Evolutionary conservation across 1,140 invertebrate species (phyloP).

Genomic region (Nephila pilipes): DNA sequence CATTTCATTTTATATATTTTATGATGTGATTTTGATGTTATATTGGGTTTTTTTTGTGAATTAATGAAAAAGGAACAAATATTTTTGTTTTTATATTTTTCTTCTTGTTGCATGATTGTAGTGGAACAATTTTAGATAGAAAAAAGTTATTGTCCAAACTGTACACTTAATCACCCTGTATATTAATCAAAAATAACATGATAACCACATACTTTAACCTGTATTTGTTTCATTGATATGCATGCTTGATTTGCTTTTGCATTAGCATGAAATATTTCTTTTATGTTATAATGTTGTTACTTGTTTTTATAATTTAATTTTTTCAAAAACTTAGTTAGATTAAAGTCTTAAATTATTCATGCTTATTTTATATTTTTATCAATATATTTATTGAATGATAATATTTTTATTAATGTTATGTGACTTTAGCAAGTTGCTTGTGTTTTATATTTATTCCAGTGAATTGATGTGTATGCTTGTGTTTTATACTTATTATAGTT

Average conservation of each 20-base stretch:
- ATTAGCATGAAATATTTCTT: neutral
- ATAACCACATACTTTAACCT: slow-evolving; percentile 24
- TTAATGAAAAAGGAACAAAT: neutral
- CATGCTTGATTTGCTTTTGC: neutral
- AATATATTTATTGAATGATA: neutral
- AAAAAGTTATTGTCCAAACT: neutral
- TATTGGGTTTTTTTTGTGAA: neutral
- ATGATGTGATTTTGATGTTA: no score
- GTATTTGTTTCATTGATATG: neutral
- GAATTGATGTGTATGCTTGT: neutral
- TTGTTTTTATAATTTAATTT: neutral
- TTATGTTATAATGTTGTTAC: neutral
- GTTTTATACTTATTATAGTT: no score
- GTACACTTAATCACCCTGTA: slow-evolving; percentile 29
- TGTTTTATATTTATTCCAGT: neutral
- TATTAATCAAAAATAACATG: slow-evolving; percentile 30
- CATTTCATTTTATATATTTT: no score
- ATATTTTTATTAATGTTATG: neutral
- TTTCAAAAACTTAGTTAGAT: neutral
- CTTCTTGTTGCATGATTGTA: neutral
- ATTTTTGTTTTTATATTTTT: neutral
- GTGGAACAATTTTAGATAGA: neutral
- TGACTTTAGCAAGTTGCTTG: neutral
- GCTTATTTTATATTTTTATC: neutral
- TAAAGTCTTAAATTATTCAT: neutral